A percentile compares a stretch with the other conserved stretches of the same genome.
Evolutionary conservation across 2,797 vertebrate genomes (phyloP).

Genomic region (Artibeus jamaicensis): DNA sequence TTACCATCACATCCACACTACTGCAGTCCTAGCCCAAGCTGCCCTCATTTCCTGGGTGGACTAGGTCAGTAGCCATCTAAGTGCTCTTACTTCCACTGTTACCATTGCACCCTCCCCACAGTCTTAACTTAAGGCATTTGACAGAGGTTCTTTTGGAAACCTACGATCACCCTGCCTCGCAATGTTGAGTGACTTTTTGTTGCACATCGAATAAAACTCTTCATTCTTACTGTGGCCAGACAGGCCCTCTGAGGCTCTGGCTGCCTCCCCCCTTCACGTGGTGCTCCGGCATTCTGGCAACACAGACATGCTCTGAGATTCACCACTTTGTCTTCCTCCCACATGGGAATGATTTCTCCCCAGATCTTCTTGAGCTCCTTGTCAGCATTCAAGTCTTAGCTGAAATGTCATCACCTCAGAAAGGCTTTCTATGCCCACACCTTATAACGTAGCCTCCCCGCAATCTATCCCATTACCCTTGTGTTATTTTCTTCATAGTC

Average conservation of each 20-base stretch:
- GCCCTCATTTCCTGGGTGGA: background rate
- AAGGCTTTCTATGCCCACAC: background rate
- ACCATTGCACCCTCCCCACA: background rate
- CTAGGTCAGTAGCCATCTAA: background rate
- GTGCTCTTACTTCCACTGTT: background rate
- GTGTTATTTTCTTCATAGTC: background rate
- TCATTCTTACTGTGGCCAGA: background rate
- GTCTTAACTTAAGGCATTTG: background rate
- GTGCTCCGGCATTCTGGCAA: background rate
- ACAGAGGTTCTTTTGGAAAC: background rate
- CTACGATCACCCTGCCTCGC: background rate
- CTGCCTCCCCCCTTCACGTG: background rate
- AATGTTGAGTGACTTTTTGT: background rate
- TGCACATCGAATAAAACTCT: background rate
- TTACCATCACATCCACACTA: background rate
- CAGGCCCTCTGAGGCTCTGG: background rate
- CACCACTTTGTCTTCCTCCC: background rate
- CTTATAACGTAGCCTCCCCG: background rate
- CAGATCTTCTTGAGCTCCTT: background rate
- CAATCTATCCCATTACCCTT: background rate
- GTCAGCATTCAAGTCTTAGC: background rate
- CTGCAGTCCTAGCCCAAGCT: background rate
- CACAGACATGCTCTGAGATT: background rate
- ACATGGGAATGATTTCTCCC: background rate
- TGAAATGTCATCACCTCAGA: background rate